Base-by-base conservation (phyloP, 1,140 invertebrate species). In the Antheraea pernyi region DNA sequence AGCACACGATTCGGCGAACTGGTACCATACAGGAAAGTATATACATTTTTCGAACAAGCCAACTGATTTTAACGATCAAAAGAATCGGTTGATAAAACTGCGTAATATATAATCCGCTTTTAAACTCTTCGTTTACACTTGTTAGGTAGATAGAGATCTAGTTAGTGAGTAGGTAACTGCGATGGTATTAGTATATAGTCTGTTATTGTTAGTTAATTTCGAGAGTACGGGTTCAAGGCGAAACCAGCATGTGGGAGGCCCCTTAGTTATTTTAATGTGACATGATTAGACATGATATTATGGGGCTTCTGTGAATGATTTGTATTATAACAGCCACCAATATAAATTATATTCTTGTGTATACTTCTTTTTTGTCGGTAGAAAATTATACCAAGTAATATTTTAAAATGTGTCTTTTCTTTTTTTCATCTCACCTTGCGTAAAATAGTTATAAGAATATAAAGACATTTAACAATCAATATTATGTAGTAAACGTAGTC, bases 151-250 rank as follows among this genome's bases (percentile, higher is more conserved):
- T 68, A 70, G 69, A 69, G 53, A 61, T 61, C 39, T 6, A 48
- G 46, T 48, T 10, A 53, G 46, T 53, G 16, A 53, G 9, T 53
- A 19, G 70, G 65, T 59, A 61, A 65, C 46, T 61, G 58, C 65
- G 22, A 48, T 75, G 70, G 65, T 73, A 71, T 77, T 77, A 73
- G 7, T 53, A 53, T 72, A 72, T 75, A 59, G 68, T 68, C 22
- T 67, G 68, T 81, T 74, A 79, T 84, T 78, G 75, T 79, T 84
- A 84, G 81, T 81, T 72, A 78, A 73, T 70, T 77, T 77, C 58
- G 72, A 69, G 65, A 71, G 36, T 68, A 69, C 64, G 71, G 74
- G 82, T 86, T 86, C 82, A 83, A 86, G 81, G 82, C 67, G 64
- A 75, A 48, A 68, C 62, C 18, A 58, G 67, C 70, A 75, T 77